phyloP scores from a whole-genome alignment of 2,113 vertebrate genomes.

The Platichthys stellatus region DNA sequence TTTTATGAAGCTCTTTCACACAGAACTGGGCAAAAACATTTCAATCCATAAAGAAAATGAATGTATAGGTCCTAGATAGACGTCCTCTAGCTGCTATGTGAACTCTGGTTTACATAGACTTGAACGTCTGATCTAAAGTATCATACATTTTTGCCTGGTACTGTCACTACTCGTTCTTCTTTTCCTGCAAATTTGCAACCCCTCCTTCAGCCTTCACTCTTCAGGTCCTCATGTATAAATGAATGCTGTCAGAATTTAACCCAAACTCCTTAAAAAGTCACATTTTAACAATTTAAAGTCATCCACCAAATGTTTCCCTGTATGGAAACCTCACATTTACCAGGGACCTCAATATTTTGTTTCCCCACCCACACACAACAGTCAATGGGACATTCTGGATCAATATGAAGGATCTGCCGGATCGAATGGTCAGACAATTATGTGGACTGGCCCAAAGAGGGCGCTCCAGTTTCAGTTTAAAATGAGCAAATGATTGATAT shows the following conservation, averaged over 20 bases:
- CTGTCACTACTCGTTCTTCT: background rate
- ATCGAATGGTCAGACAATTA: background rate
- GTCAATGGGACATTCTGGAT: background rate
- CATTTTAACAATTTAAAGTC: background rate
- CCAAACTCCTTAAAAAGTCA: too few species aligned
- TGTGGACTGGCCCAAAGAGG: conserved; percentile 19
- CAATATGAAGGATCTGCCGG: background rate
- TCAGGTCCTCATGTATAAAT: background rate
- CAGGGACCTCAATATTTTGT: too few species aligned
- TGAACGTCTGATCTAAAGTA: background rate
- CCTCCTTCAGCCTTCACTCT: background rate
- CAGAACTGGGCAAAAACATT: conserved; percentile 33
- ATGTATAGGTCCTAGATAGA: background rate
- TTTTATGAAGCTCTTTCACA: conserved; percentile 6
- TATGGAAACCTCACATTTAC: too few species aligned
- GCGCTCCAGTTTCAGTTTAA: conserved; percentile 8
- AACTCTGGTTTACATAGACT: background rate
- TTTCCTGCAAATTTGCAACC: conserved; percentile 11
- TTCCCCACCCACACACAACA: too few species aligned
- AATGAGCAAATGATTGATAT: background rate
- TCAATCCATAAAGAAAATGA: background rate
- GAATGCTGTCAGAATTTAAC: background rate
- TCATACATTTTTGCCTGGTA: conserved; percentile 41
- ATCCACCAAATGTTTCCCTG: too few species aligned
- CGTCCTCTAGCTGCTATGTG: background rate